A percentile compares a stretch with the other conserved stretches of the same genome.
These are phyloP conservation scores for Miichthys miiuy DNA, from an alignment of 2,797 vertebrate species.

Conservation along the genomic window DNA sequence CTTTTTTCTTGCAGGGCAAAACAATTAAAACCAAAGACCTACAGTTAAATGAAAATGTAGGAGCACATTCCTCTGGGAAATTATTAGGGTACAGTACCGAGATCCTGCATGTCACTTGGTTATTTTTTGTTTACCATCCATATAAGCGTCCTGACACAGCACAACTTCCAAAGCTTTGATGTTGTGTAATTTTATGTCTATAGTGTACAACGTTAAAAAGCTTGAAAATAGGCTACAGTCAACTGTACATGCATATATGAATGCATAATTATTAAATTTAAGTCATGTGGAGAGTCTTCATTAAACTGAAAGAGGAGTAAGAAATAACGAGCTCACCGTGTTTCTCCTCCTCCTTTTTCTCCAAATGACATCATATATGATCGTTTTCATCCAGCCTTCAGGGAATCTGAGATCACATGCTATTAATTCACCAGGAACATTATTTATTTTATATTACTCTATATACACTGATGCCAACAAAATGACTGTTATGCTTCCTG, in stretches of 20 bases:
- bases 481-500: not conserved
- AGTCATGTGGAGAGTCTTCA: not conserved
- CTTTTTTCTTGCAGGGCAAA: not conserved
- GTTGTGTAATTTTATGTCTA: constrained; percentile 31
- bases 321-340: constrained; percentile 5
- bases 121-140: constrained; percentile 6
- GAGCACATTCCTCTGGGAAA: constrained; percentile 1
- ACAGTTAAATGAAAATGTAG: not conserved
- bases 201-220: not conserved
- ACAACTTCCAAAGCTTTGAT: constrained; percentile 38
- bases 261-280: constrained; percentile 18
- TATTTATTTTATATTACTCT: constrained; percentile 14
- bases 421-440: constrained; percentile 11
- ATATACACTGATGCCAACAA: not conserved
- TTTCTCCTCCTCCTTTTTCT: not conserved
- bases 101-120: not conserved
- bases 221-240: not conserved
- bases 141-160: not conserved
- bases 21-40: constrained; percentile 18
- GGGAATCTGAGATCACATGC: constrained; percentile 1
- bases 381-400: not conserved
- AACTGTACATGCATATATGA: not conserved
- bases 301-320: not conserved
- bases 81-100: constrained; percentile 9
- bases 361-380: constrained; percentile 8